Evolutionary conservation across 2,113 vertebrate species (phyloP), one percentile per base, ranked within the genome.

Genomic region (Sapajus apella): DNA sequence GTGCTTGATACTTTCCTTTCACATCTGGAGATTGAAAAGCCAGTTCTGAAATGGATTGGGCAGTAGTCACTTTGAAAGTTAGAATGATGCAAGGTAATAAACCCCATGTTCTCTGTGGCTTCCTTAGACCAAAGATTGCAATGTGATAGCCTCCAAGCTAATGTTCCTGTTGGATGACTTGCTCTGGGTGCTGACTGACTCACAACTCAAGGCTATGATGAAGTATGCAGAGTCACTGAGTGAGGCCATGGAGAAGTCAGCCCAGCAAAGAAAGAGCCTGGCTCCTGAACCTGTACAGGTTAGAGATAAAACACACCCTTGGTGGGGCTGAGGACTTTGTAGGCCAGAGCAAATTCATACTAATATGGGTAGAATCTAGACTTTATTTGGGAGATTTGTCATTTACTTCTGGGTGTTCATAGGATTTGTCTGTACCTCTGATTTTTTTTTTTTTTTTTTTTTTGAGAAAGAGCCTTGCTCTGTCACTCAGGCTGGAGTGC

Each of bases 151-250:
- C 2, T 99, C 99, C 45, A 99, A 99, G 98, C 98, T 99, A 98
- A 99, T 99, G 97, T 99, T 99, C 97, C 99, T 99, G 58, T 98
- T 99, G 97, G 99, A 99, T 52, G 99, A 99, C 97, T 98, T 99
- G 97, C 98, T 99, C 83, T 99, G 99, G 99, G 99, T 99, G 95
- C 99, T 99, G 89, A 99, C 99, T 0, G 99, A 99, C 98, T 99
- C 99, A 0, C 99, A 99, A 98, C 99, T 99, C 97, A 99, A 99
- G 98, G 99, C 99, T 16, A 99, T 99, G 98, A 99, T 99, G 98
- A 99, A 99, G 96, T 99, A 99, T 0, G 99, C 99, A 2, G 99
- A 99, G 96, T 99, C 99, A 0, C 98, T 99, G 98, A 99, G 99
- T 8, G 99, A 99, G 97, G 99, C 99, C 97, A 99, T 99, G 99